Conservation (phyloP, 2,113 vertebrate species). For the Danio rerio region GRCz12tu NC_133180.1:9552001-9552500, state of each 20-base stretch:
- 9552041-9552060: no score
- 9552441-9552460: no score
- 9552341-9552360: no score
- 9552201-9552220: conserved; percentile 85
- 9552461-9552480: no score
- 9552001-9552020: no score
- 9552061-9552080: no score
- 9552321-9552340: conserved; percentile 17
- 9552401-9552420: no score
- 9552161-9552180: conserved; percentile 87
- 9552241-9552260: conserved; percentile 90
- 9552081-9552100: neutral
- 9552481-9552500: no score
- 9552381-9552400: no score
- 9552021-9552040: no score
- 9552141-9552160: conserved; percentile 90
- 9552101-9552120: conserved; percentile 90
- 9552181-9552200: conserved; percentile 87
- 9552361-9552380: no score
- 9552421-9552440: no score
- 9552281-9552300: conserved; percentile 92
- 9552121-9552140: conserved; percentile 90
- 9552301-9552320: conserved; percentile 95
- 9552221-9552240: conserved; percentile 87
- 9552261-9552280: conserved; percentile 85